Base-by-base conservation (phyloP, 2,113 vertebrate species). In the Aegithalos caudatus region DNA sequence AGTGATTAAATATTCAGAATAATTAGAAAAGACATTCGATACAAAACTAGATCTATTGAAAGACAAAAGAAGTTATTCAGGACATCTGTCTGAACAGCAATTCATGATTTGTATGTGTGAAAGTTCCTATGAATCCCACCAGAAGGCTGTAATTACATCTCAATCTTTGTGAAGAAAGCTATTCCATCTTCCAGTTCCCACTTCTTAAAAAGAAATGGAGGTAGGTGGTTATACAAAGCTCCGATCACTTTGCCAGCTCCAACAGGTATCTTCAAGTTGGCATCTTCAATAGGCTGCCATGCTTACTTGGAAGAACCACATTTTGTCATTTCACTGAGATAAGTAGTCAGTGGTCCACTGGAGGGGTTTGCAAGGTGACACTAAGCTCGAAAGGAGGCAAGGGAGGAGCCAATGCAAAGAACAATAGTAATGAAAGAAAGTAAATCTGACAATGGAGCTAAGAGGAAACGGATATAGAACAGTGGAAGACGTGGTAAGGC, bases 71-170 rank as follows among this genome's bases (percentile, higher is more conserved):
- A 94, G 50, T 65, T 92, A 77, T 73, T 91, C 60, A 86, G 64
- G 50, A 83, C 45, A 77, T 44, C 53, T 81, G 45, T 81, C 51
- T 40, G 33, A 93, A 90, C 35, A 82, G n/a, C 44, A 78, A 62
- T 62, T 65, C 58, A 42, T 73, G 50, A 86, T 29, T 53, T 74
- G 15, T 24, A 60, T 0, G 0, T 56, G 25, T 28, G 20, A 86
- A 74, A 11, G 27, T 28, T 87, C 38, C 57, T 66, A 21, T 24
- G 51, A 92, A 77, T 83, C 22, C 44, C 51, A 84, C 21, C 54
- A 92, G 58, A 88, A 95, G 35, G 33, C 56, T 70, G 56, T 45
- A 95, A 89, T 81, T 81, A 84, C 77, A 70, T 71, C 67, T 74
- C 73, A 89, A 73, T 37, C 38, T 74, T 38, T 66, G 29, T n/a